Conservation (phyloP, 1,140 invertebrate species). For the Micrasema minimum region DNA sequence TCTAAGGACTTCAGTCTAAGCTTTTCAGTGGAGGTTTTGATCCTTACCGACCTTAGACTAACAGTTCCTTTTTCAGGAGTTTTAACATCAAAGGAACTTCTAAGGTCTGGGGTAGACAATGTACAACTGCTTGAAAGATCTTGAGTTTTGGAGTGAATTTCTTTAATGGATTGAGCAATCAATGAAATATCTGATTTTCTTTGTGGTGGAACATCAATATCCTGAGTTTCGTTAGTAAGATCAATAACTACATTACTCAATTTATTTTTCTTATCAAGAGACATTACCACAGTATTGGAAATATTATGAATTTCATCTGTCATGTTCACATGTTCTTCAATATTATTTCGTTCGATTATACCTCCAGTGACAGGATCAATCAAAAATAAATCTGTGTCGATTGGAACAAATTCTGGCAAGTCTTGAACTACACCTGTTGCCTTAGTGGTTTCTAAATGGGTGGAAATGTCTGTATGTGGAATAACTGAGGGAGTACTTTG, state of each 20-base stretch:
- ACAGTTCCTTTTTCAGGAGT: slow-evolving; percentile 37
- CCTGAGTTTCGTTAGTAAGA: slow-evolving; percentile 23
- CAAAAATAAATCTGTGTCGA: slow-evolving; percentile 49
- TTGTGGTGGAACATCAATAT: neutral
- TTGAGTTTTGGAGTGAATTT: too few species aligned
- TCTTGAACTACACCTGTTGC: neutral
- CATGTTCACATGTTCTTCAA: slow-evolving; percentile 5
- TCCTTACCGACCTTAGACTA: slow-evolving; percentile 42
- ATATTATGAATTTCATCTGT: neutral
- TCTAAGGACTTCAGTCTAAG: slow-evolving; percentile 15
- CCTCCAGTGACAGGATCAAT: slow-evolving; percentile 51
- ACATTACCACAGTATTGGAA: neutral
- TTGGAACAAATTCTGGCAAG: slow-evolving; percentile 41
- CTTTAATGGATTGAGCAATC: too few species aligned
- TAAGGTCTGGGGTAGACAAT: too few species aligned
- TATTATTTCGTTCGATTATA: slow-evolving; percentile 42
- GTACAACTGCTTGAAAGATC: too few species aligned
- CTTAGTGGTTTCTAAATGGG: slow-evolving; percentile 18
- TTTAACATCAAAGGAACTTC: slow-evolving; percentile 7
- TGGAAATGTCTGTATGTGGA: slow-evolving; percentile 41
- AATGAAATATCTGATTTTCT: too few species aligned
- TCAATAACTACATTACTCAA: slow-evolving; percentile 31
- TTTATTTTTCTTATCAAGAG: slow-evolving; percentile 6
- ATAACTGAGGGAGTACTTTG: neutral
- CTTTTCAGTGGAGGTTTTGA: slow-evolving; percentile 44